Percentiles rank a stretch among this genome's conserved stretches.
These are phyloP conservation scores for Drosophila littoralis DNA, from an alignment of 1,140 invertebrate genomes.

Conservation along the genomic window DNA sequence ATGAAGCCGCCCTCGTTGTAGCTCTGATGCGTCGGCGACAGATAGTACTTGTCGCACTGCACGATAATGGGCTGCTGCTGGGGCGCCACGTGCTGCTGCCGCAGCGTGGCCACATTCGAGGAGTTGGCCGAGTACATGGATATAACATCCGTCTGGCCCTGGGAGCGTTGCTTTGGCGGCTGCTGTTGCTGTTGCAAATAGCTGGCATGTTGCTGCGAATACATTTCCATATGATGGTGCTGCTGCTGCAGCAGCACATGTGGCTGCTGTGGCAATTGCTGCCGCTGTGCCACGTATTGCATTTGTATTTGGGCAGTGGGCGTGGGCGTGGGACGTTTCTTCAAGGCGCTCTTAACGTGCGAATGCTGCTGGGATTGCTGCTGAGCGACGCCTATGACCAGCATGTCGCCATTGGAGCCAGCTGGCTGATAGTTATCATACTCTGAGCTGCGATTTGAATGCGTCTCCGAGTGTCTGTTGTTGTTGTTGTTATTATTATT, in stretches of 20 bases:
- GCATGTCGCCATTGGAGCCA: conserved; percentile 56
- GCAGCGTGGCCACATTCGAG: conserved; percentile 77
- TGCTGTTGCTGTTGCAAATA: conserved; percentile 39
- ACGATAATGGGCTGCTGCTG: conserved; percentile 78
- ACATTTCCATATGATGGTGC: conserved; percentile 31
- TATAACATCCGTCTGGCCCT: conserved; percentile 57
- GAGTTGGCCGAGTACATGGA: conserved; percentile 80
- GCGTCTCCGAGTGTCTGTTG: conserved; percentile 73
- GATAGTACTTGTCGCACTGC: conserved; percentile 81
- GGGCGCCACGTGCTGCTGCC: conserved; percentile 71
- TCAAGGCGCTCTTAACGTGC: conserved; percentile 71
- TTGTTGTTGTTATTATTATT: conserved; percentile 55
- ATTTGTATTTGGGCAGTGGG: conserved; percentile 47
- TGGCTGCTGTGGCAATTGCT: conserved; percentile 43
- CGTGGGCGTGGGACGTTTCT: conserved; percentile 70
- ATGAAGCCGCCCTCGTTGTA: conserved; percentile 81
- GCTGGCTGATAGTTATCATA: conserved; percentile 78
- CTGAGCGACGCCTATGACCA: conserved; percentile 72
- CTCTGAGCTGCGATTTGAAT: conserved; percentile 79
- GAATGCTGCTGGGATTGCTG: conserved; percentile 65
- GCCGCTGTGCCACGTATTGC: conserved; percentile 53
- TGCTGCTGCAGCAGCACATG: conserved; percentile 42
- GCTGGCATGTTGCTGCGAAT: conserved; percentile 11
- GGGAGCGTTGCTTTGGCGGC: conserved; percentile 38
- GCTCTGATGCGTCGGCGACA: conserved; percentile 79